Evolutionary conservation across 2,888 invertebrate genomes (phyloP), one percentile per base, ranked within the genome.

Genomic region (Dryadula phaetusa): DNA sequence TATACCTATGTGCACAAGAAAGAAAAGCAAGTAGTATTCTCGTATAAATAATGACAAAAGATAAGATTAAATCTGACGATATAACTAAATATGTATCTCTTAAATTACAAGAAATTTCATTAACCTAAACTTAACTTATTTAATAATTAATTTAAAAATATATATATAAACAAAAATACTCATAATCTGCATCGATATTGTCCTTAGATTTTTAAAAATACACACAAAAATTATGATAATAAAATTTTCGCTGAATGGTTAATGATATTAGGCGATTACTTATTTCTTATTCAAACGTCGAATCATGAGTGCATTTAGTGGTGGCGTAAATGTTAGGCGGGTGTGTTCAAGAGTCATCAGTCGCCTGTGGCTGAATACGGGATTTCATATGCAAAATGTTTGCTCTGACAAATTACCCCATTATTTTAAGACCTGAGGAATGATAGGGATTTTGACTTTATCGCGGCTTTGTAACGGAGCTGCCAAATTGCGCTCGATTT

Each of bases 381-480:
- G 84, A 86, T 85, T 86, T 84, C 85, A 89, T 85, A 91, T 90
- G 92, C 90, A 89, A 86, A 87, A 82, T 82, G 83, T 82, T 75
- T 76, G 72, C 77, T 72, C 78, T 88, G 88, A 92, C 79, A 92
- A 90, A 92, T 90, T 80, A 79, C 82, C 83, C 86, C 78, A 91
- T 91, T 90, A 86, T 82, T 74, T 88, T 82, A 85, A 87, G 85
- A 89, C 87, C 86, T 83, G 80, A 77, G 79, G 78, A 85, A 84
- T 77, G 87, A 88, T 88, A 86, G 87, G 82, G 85, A 85, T 82
- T 87, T 77, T 81, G 74, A 71, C 74, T 80, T 78, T 78, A 78
- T 72, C 75, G 74, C 54, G 72, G 74, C 70, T 77, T 72, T 64
- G 66, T 62, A 71, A 70, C 58, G 66, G 65, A 67, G 69, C 66